A percentile compares a stretch with the other conserved stretches of the same genome.
phyloP scores from a whole-genome alignment of 2,888 invertebrate genomes.

The Eurois occulta region DNA sequence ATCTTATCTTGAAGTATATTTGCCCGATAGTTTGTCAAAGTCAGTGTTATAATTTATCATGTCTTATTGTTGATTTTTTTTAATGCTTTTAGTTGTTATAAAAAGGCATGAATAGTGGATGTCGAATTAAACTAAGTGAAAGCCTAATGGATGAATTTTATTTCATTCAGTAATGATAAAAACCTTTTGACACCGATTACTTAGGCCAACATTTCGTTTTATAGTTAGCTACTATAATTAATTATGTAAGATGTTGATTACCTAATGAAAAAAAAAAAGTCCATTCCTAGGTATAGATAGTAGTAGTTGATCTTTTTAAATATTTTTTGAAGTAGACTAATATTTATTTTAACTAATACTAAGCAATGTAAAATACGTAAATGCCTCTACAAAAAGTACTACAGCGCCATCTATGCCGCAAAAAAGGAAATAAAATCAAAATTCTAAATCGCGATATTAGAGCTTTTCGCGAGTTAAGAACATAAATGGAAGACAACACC shows the following conservation, averaged over 20 bases:
- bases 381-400: no score
- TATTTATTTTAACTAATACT: not conserved
- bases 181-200: not conserved
- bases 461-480: no score
- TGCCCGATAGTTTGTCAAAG: constrained; percentile 34
- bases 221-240: not conserved
- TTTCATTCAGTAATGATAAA: constrained; percentile 29
- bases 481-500: no score
- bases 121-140: constrained; percentile 41
- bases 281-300: not conserved
- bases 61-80: constrained; percentile 18
- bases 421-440: no score
- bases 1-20: constrained; percentile 11
- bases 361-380: no score
- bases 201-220: not conserved
- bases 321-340: not conserved
- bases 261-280: not conserved
- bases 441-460: no score
- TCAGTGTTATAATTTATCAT: constrained; percentile 40
- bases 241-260: not conserved
- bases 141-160: constrained; percentile 38
- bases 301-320: not conserved
- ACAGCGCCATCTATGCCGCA: no score
- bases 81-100: constrained; percentile 22
- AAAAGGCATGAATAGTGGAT: constrained; percentile 14